Conservation (phyloP, 2,888 invertebrate species). For the Mesoligia furuncula region DNA sequence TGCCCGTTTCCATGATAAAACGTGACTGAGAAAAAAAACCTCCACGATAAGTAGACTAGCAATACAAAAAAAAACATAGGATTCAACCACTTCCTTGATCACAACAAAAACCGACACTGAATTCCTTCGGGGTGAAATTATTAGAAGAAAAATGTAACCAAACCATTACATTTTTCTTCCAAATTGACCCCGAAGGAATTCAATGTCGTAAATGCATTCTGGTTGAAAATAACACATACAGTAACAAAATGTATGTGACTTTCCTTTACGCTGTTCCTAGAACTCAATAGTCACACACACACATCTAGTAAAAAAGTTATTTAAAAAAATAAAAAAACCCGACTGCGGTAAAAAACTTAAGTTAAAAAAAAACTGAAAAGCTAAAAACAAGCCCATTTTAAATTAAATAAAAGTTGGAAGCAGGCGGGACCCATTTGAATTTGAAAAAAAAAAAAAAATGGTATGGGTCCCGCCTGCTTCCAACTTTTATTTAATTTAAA, state of each 20-base stretch:
- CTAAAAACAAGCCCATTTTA: too few species aligned
- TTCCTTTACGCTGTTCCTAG: constrained; percentile 9
- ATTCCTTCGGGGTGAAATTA: constrained; percentile 53
- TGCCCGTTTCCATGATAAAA: constrained; percentile 61
- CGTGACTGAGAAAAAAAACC: constrained; percentile 72
- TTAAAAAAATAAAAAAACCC: too few species aligned
- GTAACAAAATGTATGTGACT: background rate
- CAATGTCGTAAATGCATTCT: constrained; percentile 33
- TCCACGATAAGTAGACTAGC: constrained; percentile 31
- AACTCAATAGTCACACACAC: constrained; percentile 5
- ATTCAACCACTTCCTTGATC: constrained; percentile 55
- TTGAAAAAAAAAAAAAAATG: too few species aligned
- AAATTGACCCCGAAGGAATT: too few species aligned
- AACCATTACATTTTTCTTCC: too few species aligned
- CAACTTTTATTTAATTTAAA: too few species aligned
- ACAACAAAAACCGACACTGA: constrained; percentile 37
- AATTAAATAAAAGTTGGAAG: too few species aligned
- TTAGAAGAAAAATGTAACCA: constrained; percentile 28
- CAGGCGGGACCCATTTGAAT: too few species aligned
- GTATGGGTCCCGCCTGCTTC: too few species aligned
- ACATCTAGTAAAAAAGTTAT: too few species aligned
- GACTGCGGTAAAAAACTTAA: too few species aligned
- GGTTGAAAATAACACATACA: constrained; percentile 30
- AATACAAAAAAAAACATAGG: constrained; percentile 46
- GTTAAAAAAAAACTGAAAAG: too few species aligned